Evolutionary conservation across 2,888 invertebrate genomes (phyloP), one percentile per base, ranked within the genome.

Genomic region (Neria commutata): DNA sequence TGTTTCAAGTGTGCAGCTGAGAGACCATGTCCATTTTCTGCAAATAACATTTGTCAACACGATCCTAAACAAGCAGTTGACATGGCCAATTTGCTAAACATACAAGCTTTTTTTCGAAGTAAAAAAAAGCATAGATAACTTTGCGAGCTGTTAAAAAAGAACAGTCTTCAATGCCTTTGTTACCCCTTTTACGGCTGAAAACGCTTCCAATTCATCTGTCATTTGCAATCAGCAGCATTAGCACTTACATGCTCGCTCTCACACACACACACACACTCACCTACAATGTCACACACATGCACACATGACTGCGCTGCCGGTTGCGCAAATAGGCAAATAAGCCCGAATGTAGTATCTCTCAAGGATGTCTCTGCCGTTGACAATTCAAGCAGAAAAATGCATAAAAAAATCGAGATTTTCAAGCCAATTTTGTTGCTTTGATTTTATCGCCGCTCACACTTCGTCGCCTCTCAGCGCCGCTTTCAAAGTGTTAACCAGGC

Each of bases 341-440:
- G 61, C 56, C 40, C n/a, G 25, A 61, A 58, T 49, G 58, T 49
- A 37, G n/a, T n/a, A n/a, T n/a, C n/a, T n/a, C n/a, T n/a, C n/a
- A n/a, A n/a, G n/a, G n/a, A n/a, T n/a, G n/a, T n/a, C n/a, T 67
- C 62, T 68, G 65, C 63, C 61, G 64, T 61, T 70, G 71, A 60
- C 75, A 70, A 72, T 66, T 74, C 68, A 70, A 74, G 74, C 73
- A 69, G 68, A 73, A 75, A 67, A 74, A 70, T 72, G 64, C 33
- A 19, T 19, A 29, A 51, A 51, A 25, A 40, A 24, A 11, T n/a
- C 11, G 60, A 46, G 48, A 49, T 54, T 71, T 68, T 70, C 62
- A 69, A 70, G 75, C 74, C 75, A 76, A 73, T 75, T 73, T 65
- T 65, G 57, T 42, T 16, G 61, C 54, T 56, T 56, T 59, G 55